A percentile compares a stretch with the other conserved stretches of the same genome.
Conservation (phyloP, 2,888 invertebrate species). For the Sinopyrophorus schimmeli region DNA sequence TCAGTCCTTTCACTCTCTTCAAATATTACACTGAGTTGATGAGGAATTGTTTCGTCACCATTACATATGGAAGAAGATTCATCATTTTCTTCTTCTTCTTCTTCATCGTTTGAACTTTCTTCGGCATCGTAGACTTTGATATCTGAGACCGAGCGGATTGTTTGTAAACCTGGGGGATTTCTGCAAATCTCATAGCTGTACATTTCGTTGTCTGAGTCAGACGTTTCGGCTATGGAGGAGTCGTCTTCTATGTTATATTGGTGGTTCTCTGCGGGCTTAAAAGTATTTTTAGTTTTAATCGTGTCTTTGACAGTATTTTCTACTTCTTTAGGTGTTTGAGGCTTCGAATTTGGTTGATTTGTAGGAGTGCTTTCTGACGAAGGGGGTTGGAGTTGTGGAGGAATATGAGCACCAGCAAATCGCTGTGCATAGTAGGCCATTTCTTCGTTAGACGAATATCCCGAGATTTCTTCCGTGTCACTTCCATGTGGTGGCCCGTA, state of each 20-base stretch:
- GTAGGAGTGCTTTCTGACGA: background rate
- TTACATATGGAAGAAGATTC: conserved; percentile 38
- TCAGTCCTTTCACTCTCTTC: conserved; percentile 62
- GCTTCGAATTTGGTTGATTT: background rate
- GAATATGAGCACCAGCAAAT: conserved; percentile 18
- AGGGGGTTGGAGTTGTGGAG: conserved; percentile 1
- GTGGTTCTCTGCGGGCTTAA: conserved; percentile 24
- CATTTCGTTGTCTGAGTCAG: conserved; percentile 34
- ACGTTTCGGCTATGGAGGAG: conserved; percentile 20
- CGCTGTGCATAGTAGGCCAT: conserved; percentile 46
- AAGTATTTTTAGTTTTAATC: conserved; percentile 24
- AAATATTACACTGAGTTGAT: conserved; percentile 63
- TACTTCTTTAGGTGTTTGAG: conserved; percentile 2
- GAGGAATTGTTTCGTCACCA: conserved; percentile 51
- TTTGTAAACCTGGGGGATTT: conserved; percentile 29
- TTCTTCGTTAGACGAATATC: conserved; percentile 57
- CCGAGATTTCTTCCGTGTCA: conserved; percentile 48
- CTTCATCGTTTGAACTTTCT: conserved; percentile 31
- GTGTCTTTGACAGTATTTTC: conserved; percentile 49
- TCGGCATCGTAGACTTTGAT: conserved; percentile 54
- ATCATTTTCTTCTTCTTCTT: conserved; percentile 41
- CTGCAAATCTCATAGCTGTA: conserved; percentile 25
- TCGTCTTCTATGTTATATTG: conserved; percentile 36
- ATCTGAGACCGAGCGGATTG: conserved; percentile 60
- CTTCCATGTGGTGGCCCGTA: conserved; percentile 36